Base-by-base conservation (phyloP, 2,113 vertebrate genomes). In the Mellivora capensis region DNA sequence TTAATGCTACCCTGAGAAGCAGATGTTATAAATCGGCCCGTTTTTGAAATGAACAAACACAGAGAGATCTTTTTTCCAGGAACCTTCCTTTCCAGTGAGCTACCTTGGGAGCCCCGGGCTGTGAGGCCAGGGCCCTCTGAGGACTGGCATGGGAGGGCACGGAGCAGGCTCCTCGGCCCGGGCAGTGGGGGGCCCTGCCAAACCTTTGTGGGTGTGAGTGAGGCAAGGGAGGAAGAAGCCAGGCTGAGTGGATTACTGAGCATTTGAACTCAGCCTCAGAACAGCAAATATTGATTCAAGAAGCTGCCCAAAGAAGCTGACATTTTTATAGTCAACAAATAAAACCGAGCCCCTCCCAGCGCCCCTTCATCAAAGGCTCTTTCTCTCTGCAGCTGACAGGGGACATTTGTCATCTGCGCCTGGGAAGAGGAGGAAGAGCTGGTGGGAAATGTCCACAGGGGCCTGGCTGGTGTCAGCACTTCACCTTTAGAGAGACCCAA, bases 221-320 rank as follows among this genome's bases (percentile, higher is more conserved):
- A 94, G 95, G 95, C 90, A 81, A 96, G 77, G 83, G 95, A 90
- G 84, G 96, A 95, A 93, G 94, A 90, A 76, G 81, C 93, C 89
- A 72, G 90, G 90, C 87, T 8, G 25, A 92, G 94, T 57, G 89
- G 93, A 96, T 97, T 88, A 94, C 87, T 44, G 67, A 76, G 96
- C 97, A 96, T 98, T 97, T 96, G 96, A 97, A 94, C 94, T 94
- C 90, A 52, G 96, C 96, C 96, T 92, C 92, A 97, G 98, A 98
- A 98, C 98, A 98, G 97, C 97, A 98, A 98, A 98, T 98, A 98
- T 98, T 98, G 96, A 98, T 96, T 98, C 96, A 97, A 98, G 98
- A 98, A 97, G 93, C 87, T 94, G 97, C 93, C 95, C 97, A 88
- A 96, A 97, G 96, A 81, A 90, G 95, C 94, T 98, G 97, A 98